Evolutionary conservation across 2,113 vertebrate species (phyloP).

Genomic region (Caracal caracal): DNA sequence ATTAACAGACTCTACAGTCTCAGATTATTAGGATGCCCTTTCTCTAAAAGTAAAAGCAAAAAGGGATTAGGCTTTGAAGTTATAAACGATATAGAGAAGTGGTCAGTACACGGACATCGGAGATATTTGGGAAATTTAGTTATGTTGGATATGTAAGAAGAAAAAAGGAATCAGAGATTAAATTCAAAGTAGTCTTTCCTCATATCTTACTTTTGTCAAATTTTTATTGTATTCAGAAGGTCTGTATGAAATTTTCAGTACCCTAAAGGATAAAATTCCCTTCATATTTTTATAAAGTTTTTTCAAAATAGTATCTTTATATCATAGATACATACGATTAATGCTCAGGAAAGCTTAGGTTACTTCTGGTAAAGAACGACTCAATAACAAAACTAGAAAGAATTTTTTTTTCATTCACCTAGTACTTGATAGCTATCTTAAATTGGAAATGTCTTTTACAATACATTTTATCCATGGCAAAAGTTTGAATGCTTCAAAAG

Average conservation of each 20-base stretch:
- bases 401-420: not conserved
- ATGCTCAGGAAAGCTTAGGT: not conserved
- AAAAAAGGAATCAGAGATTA: not conserved
- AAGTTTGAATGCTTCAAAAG: not conserved
- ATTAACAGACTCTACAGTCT: conserved; percentile 68
- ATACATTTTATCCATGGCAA: not conserved
- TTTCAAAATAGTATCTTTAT: not conserved
- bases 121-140: not conserved
- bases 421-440: not conserved
- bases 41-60: conserved; percentile 74
- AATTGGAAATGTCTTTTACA: not conserved
- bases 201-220: not conserved
- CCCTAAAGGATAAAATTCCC: not conserved
- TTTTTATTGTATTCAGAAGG: not conserved
- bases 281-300: conserved; percentile 20
- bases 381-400: not conserved
- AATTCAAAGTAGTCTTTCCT: conserved; percentile 30
- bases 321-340: not conserved
- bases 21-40: conserved; percentile 71
- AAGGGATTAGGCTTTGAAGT: conserved; percentile 34
- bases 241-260: not conserved
- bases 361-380: not conserved
- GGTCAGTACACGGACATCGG: not conserved
- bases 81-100: not conserved
- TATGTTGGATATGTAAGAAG: not conserved